Conservation (phyloP, 2,113 vertebrate genomes). For the Burhinus oedicnemus region DNA sequence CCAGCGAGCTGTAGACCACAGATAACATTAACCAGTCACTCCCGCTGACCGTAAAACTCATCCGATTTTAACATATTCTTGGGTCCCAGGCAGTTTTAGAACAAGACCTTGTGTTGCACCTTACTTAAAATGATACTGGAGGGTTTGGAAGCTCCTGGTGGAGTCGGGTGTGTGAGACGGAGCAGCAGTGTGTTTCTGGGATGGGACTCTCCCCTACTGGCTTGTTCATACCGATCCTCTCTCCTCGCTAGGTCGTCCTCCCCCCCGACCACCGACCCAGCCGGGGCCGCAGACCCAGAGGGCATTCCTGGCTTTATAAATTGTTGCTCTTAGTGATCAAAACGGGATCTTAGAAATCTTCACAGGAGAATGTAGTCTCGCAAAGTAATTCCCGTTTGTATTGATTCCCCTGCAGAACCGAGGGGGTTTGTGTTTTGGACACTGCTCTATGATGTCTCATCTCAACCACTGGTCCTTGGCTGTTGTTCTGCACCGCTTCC, state of each 20-base stretch:
- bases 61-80: fast-evolving
- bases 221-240: background rate
- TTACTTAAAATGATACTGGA: fast-evolving
- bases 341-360: background rate
- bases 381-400: background rate
- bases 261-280: background rate
- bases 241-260: background rate
- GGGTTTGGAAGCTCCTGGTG: background rate
- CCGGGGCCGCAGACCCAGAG: background rate
- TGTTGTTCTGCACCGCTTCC: background rate
- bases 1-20: background rate
- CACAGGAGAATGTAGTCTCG: background rate
- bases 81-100: background rate
- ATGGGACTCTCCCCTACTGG: background rate
- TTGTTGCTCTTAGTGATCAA: background rate
- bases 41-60: background rate
- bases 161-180: fast-evolving
- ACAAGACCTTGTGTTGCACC: background rate
- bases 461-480: background rate
- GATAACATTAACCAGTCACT: slow-evolving; percentile 21
- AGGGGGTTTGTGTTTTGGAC: background rate
- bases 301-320: background rate
- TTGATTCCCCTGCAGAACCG: background rate
- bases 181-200: background rate
- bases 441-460: background rate